Percentiles rank a stretch among this genome's conserved stretches.
Conservation (phyloP, 2,888 invertebrate genomes). For the Tethea ocularis region DNA sequence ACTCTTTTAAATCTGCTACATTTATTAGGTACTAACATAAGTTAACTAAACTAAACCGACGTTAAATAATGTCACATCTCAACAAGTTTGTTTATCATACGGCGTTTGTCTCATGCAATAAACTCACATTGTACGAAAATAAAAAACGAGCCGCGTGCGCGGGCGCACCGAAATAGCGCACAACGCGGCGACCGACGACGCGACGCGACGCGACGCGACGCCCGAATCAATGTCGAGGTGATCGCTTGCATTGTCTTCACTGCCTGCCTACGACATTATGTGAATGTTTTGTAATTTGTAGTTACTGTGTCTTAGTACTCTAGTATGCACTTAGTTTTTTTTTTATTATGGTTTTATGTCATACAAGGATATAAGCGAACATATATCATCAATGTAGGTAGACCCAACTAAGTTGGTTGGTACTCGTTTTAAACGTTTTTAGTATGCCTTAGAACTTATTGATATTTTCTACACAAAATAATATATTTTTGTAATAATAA, state of each 20-base stretch:
- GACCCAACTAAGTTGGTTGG: too few species aligned
- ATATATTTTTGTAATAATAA: too few species aligned
- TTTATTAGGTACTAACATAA: background rate
- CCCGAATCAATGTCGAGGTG: conserved; percentile 70
- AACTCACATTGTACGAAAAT: conserved; percentile 44
- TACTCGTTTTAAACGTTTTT: too few species aligned
- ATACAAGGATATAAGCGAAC: background rate
- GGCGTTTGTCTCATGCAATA: conserved; percentile 26
- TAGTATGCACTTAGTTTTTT: conserved; percentile 1
- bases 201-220: conserved; percentile 31
- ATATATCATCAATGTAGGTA: background rate
- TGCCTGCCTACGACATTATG: conserved; percentile 25
- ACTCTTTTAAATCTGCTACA: background rate
- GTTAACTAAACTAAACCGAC: background rate
- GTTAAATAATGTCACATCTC: conserved; percentile 7
- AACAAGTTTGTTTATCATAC: conserved; percentile 8
- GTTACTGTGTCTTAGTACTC: background rate
- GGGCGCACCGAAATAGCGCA: conserved; percentile 59
- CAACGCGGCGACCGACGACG: conserved; percentile 35
- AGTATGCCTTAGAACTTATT: too few species aligned
- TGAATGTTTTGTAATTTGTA: background rate
- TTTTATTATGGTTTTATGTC: background rate
- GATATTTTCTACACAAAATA: too few species aligned
- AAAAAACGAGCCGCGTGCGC: conserved; percentile 55
- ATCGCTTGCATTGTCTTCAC: conserved; percentile 52